phyloP scores from a whole-genome alignment of 2,888 invertebrate species.

The Ptycholaimellus sp. region DNA sequence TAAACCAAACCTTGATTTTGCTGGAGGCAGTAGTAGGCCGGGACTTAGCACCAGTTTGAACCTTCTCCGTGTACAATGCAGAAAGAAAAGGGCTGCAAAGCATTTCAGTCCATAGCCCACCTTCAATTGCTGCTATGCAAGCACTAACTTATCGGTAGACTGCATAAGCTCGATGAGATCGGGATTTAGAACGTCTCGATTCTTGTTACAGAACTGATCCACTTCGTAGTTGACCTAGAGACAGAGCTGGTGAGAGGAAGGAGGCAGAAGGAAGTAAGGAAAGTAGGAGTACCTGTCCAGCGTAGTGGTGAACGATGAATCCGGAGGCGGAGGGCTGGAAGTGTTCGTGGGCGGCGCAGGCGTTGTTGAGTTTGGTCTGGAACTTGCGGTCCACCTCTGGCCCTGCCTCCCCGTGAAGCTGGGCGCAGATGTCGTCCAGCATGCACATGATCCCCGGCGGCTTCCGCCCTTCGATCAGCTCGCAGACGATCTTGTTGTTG shows the following conservation, averaged over 20 bases:
- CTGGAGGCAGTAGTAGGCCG: slow-evolving; percentile 42
- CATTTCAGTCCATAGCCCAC: too few species aligned
- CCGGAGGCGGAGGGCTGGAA: slow-evolving; percentile 35
- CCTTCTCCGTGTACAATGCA: slow-evolving; percentile 38
- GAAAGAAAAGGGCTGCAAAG: slow-evolving; percentile 36
- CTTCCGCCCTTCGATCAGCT: slow-evolving; percentile 39
- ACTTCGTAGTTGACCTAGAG: slow-evolving; percentile 36
- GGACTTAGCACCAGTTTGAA: slow-evolving; percentile 30
- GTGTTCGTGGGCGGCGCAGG: slow-evolving; percentile 35
- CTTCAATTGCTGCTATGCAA: too few species aligned
- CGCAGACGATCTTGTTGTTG: slow-evolving; percentile 45
- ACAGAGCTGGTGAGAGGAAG: neutral
- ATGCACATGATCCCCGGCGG: slow-evolving; percentile 40
- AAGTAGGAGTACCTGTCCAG: slow-evolving; percentile 36
- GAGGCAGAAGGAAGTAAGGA: neutral
- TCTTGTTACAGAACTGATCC: slow-evolving; percentile 43
- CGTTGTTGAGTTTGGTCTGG: slow-evolving; percentile 34
- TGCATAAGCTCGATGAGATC: slow-evolving; percentile 45
- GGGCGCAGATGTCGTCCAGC: slow-evolving; percentile 44
- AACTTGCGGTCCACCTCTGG: slow-evolving; percentile 35
- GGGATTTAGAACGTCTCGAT: slow-evolving; percentile 41
- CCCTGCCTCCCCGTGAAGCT: slow-evolving; percentile 41
- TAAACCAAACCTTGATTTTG: slow-evolving; percentile 36
- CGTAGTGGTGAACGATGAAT: slow-evolving; percentile 43
- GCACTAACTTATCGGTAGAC: slow-evolving; percentile 35